Base-by-base conservation (phyloP, 2,797 vertebrate genomes). In the Prionace glauca region DNA sequence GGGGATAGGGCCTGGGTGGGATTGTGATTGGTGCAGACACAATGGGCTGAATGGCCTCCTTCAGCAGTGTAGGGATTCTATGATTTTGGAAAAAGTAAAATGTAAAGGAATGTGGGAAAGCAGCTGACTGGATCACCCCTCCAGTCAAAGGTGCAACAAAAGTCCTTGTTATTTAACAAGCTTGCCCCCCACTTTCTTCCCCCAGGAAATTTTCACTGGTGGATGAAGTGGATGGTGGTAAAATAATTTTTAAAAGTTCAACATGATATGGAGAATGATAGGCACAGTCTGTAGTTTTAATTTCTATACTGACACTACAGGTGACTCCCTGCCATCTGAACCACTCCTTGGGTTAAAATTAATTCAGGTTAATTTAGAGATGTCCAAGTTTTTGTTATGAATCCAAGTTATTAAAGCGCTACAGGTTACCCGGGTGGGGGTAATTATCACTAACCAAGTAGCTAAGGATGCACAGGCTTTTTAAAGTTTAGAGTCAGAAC, bases 261-360 rank as follows among this genome's bases (percentile, higher is more conserved):
- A 56, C 50, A 56, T 56, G 50, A 3, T 56, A 56, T 56, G 50
- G 50, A 56, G 50, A 56, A 56, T 7, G 50, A 56, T 7, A 56
- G 50, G 50, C 5, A 7, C 50, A 45, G 22, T 14, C 24, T 2
- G 10, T 9, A 26, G 9, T 50, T 56, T 26, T 11, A 50, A 29
- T 11, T 87, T 87, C 45, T 14, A 88, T 56, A 56, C 4, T 56
- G 50, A 56, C 4, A 56, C 50, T 56, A 56, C 50, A 56, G 5
- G 50, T 56, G 50, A 56, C 8, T 41, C 36, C 1, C 72, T 95
- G 96, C 95, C 96, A 96, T 95, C 96, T 96, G 96, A 96, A 95
- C 96, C 95, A 56, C 41, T 93, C 81, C 71, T 29, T 22, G 22
- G n/a, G 22, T 67, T 56, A 56, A 20, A 20, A 36, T 65, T 10